Conservation (phyloP, 2,888 invertebrate genomes). For the Erynnis tages region DNA sequence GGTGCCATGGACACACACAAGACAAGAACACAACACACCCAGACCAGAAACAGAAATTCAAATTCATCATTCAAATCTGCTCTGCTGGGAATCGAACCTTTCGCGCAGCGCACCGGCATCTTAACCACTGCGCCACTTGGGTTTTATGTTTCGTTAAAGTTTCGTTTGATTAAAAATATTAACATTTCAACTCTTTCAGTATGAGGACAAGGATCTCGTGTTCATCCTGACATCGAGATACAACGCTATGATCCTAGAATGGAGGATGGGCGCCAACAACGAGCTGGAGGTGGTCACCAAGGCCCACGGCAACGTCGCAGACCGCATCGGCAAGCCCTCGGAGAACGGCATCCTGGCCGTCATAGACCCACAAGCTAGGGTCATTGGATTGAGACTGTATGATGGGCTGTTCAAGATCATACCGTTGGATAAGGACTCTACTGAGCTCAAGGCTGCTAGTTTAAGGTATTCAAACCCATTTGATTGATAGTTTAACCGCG, state of each 20-base stretch:
- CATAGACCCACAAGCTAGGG: constrained; percentile 96
- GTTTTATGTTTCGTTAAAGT: no score
- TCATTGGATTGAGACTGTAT: constrained; percentile 96
- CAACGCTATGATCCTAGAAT: constrained; percentile 98
- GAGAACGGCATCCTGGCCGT: constrained; percentile 98
- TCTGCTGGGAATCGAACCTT: no score
- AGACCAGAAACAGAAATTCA: no score
- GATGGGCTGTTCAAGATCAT: constrained; percentile 99
- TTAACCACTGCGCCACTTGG: no score
- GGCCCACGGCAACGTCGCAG: constrained; percentile 97
- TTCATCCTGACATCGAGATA: constrained; percentile 96
- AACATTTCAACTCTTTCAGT: no score
- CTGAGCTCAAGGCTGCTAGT: constrained; percentile 95
- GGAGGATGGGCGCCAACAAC: constrained; percentile 85
- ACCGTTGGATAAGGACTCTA: constrained; percentile 95
- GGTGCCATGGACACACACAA: no score
- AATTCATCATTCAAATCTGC: no score
- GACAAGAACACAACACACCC: no score
- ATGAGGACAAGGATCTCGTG: constrained; percentile 94
- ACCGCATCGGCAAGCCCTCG: constrained; percentile 96
- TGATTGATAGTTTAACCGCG: no score
- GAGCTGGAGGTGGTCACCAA: constrained; percentile 96
- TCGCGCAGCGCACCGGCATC: no score
- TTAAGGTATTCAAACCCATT: constrained; percentile 73
- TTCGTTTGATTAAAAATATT: no score